These are phyloP conservation scores for Cyphomyrmex costatus DNA, from an alignment of 1,140 invertebrate genomes.

Conservation along the genomic window DNA sequence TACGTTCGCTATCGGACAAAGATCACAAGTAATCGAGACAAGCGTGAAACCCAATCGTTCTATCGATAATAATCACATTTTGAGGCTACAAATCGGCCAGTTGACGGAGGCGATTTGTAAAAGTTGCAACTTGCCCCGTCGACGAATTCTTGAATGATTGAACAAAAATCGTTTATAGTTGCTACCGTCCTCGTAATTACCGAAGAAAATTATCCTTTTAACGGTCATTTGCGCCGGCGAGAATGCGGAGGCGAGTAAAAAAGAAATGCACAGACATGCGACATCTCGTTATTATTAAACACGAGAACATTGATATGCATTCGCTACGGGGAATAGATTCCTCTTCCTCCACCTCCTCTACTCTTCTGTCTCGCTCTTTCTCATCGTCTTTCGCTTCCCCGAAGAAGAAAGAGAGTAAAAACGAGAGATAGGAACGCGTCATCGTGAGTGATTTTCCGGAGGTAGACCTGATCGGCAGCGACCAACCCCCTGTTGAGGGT, in stretches of 20 bases:
- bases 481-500: conserved; percentile 37
- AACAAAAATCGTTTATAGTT: conserved; percentile 39
- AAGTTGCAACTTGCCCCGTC: not conserved
- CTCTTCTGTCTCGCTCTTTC: not conserved
- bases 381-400: not conserved
- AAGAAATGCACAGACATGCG: conserved; percentile 25
- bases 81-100: conserved; percentile 13
- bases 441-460: conserved; percentile 55
- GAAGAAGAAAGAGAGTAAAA: conserved; percentile 32
- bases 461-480: conserved; percentile 30
- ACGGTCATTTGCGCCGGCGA: not conserved
- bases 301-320: conserved; percentile 50
- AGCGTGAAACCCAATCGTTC: not conserved
- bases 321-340: conserved; percentile 25
- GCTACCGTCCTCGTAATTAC: conserved; percentile 49
- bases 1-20: not conserved
- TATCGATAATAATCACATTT: conserved; percentile 20
- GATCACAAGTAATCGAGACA: conserved; percentile 6
- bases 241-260: conserved; percentile 42
- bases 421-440: conserved; percentile 18
- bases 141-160: not conserved
- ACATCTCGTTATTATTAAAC: conserved; percentile 57
- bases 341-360: not conserved
- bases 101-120: conserved; percentile 14
- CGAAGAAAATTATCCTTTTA: conserved; percentile 45